A percentile compares a stretch with the other conserved stretches of the same genome.
These are phyloP conservation scores for Lagocephalus sceleratus DNA, from an alignment of 2,797 vertebrate genomes.

Conservation along the genomic window DNA sequence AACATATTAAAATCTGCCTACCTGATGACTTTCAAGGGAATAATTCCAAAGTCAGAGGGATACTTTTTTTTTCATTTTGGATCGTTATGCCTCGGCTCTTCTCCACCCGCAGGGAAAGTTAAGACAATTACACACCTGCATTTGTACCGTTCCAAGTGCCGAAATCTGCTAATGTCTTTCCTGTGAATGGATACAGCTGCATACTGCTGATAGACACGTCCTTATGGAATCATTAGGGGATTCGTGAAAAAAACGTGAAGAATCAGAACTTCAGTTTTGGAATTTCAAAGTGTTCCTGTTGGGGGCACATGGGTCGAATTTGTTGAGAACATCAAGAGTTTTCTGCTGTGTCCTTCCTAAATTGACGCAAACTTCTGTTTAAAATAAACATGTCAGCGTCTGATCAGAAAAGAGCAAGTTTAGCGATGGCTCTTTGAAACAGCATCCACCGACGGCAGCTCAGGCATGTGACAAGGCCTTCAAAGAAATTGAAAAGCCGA, in stretches of 20 bases:
- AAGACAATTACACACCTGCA: slow-evolving; percentile 1
- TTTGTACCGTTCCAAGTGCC: background rate
- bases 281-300: too few species aligned
- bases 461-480: background rate
- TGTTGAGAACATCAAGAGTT: too few species aligned
- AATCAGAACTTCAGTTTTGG: too few species aligned
- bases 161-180: background rate
- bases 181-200: slow-evolving; percentile 9
- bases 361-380: slow-evolving; percentile 1
- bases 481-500: background rate
- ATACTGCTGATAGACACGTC: slow-evolving; percentile 4
- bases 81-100: slow-evolving; percentile 14
- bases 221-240: slow-evolving; percentile 23
- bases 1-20: background rate
- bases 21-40: too few species aligned
- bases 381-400: background rate
- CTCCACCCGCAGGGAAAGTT: slow-evolving; percentile 7
- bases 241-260: too few species aligned
- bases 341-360: background rate
- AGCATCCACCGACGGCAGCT: background rate
- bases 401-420: background rate
- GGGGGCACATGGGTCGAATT: too few species aligned
- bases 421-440: background rate
- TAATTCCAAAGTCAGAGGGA: slow-evolving; percentile 4
- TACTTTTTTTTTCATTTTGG: slow-evolving; percentile 7